Evolutionary conservation across 2,113 vertebrate species (phyloP).

Genomic region (Cavia aperea): DNA sequence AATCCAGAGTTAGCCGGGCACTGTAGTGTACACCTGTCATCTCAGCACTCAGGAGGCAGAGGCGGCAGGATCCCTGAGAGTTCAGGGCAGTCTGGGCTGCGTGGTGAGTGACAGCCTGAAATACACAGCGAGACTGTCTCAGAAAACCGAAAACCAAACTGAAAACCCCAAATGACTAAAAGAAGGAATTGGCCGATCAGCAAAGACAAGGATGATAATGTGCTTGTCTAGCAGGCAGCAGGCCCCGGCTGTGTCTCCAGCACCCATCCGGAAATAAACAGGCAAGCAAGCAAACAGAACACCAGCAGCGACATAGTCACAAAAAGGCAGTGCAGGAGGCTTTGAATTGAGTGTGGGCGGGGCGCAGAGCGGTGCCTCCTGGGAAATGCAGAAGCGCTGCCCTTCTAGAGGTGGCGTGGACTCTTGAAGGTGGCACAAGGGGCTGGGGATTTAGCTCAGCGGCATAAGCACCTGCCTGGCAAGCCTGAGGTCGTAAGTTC

Average conservation of each 20-base stretch:
- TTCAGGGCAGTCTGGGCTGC: not conserved
- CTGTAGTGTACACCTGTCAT: too few relatives aligned
- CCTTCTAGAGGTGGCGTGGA: fast-evolving
- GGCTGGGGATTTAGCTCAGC: too few relatives aligned
- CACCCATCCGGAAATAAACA: too few relatives aligned
- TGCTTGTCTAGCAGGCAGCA: not conserved
- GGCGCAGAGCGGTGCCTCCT: fast-evolving
- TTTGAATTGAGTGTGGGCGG: fast-evolving
- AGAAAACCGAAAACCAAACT: not conserved
- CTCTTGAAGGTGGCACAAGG: too few relatives aligned
- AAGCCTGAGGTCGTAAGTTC: too few relatives aligned
- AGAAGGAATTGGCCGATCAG: not conserved
- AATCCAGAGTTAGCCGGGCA: not conserved
- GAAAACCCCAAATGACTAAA: not conserved
- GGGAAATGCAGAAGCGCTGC: fast-evolving
- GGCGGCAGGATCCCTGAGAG: not conserved
- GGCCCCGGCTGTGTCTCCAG: not conserved
- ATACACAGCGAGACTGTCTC: not conserved
- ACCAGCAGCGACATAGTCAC: too few relatives aligned
- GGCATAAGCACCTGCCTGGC: too few relatives aligned
- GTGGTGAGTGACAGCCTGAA: not conserved
- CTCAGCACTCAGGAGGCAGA: not conserved
- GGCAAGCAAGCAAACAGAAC: too few relatives aligned
- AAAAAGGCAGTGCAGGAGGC: not conserved
- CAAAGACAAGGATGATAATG: not conserved